Percentiles rank a stretch among this genome's conserved stretches.
Conservation (phyloP, 2,888 invertebrate genomes). For the Salpingus planirostris region DNA sequence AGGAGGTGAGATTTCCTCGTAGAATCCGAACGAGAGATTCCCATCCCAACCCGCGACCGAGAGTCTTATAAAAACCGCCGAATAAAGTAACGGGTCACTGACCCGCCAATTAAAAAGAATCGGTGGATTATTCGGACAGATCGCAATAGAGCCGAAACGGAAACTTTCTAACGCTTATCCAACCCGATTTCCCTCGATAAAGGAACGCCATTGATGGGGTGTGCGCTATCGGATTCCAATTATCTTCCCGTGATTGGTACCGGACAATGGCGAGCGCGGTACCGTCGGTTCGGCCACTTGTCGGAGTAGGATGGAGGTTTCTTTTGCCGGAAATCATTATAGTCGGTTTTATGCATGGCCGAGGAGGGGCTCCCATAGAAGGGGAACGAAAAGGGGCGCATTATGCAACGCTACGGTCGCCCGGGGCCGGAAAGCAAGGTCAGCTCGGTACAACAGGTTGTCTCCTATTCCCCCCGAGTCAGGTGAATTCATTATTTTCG, state of each 20-base stretch:
- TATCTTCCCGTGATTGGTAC: neutral
- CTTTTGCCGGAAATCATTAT: slow-evolving; percentile 27
- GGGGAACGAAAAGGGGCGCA: slow-evolving; percentile 21
- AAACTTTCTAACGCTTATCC: too few relatives aligned
- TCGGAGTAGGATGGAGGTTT: slow-evolving; percentile 16
- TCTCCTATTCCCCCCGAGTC: slow-evolving; percentile 11
- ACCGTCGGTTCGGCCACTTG: slow-evolving; percentile 19
- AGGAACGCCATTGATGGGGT: neutral
- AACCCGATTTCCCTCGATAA: too few relatives aligned
- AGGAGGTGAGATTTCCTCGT: too few relatives aligned
- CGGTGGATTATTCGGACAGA: too few relatives aligned
- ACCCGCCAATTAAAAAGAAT: too few relatives aligned
- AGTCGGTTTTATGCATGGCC: slow-evolving; percentile 23
- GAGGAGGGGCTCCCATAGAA: slow-evolving; percentile 18
- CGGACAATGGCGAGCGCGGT: too few relatives aligned
- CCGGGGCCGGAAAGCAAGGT: slow-evolving; percentile 23
- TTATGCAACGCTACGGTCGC: slow-evolving; percentile 23
- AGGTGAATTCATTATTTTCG: too few relatives aligned
- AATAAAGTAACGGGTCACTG: too few relatives aligned
- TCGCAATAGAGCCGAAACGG: too few relatives aligned
- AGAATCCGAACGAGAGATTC: too few relatives aligned
- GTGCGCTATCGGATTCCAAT: neutral
- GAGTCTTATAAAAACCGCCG: too few relatives aligned
- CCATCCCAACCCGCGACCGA: too few relatives aligned
- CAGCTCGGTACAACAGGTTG: slow-evolving; percentile 21